A percentile compares a stretch with the other conserved stretches of the same genome.
Evolutionary conservation across 1,140 invertebrate genomes (phyloP).

Genomic region (Hypothenemus hampei): DNA sequence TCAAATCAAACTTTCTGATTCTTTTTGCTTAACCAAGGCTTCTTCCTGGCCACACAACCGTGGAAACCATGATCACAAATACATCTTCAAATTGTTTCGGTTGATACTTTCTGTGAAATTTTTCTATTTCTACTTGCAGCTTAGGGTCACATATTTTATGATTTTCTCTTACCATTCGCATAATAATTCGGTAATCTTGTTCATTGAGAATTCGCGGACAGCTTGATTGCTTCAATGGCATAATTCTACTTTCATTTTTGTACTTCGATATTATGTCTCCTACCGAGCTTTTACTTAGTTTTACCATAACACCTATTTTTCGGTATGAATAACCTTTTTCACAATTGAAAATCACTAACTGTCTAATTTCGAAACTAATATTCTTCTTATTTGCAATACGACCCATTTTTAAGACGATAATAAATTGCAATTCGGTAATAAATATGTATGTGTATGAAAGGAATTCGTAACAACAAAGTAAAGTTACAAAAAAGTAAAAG

Average conservation of each 20-base stretch:
- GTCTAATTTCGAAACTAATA: neutral
- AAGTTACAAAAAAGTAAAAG: neutral
- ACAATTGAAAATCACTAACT: neutral
- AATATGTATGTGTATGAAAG: neutral
- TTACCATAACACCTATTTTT: neutral
- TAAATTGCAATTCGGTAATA: neutral
- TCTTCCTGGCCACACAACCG: too few species aligned
- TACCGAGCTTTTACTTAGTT: neutral
- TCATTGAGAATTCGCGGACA: neutral
- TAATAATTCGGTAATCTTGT: neutral
- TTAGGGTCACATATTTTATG: neutral
- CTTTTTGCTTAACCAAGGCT: neutral
- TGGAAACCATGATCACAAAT: neutral
- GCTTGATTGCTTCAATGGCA: neutral
- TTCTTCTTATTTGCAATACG: neutral
- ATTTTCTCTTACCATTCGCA: neutral
- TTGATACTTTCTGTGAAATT: too few species aligned
- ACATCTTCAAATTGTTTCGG: neutral
- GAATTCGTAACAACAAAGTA: neutral
- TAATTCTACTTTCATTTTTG: neutral
- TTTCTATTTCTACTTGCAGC: neutral
- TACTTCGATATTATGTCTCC: neutral
- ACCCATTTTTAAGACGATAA: neutral
- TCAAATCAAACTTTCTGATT: neutral
- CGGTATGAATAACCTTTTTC: neutral